These are phyloP conservation scores for Pogonocherus hispidulus DNA, from an alignment of 2,888 invertebrate genomes.

Conservation along the genomic window DNA sequence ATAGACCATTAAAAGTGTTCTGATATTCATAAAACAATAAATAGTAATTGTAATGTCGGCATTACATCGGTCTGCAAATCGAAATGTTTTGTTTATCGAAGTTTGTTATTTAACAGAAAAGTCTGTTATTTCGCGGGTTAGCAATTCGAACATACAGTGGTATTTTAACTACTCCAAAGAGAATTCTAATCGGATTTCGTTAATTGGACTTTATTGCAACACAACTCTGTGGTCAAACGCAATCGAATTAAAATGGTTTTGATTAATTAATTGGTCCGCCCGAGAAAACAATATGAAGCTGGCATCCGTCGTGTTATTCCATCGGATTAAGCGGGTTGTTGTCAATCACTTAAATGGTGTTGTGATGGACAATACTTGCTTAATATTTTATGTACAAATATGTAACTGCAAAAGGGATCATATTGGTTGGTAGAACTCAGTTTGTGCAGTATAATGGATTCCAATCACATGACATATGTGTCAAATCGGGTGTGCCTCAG, in stretches of 20 bases:
- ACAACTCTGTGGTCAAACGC: slow-evolving; percentile 49
- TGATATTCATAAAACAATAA: slow-evolving; percentile 20
- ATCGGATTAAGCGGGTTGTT: slow-evolving; percentile 1
- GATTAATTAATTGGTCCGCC: slow-evolving; percentile 51
- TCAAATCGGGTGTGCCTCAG: too few relatives aligned
- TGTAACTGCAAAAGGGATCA: too few relatives aligned
- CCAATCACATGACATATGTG: too few relatives aligned
- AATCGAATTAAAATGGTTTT: slow-evolving; percentile 51
- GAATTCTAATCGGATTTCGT: slow-evolving; percentile 55
- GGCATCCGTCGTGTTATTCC: slow-evolving; percentile 21
- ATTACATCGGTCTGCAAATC: neutral
- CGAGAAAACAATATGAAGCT: slow-evolving; percentile 37
- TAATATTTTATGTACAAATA: too few relatives aligned
- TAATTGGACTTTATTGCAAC: slow-evolving; percentile 55
- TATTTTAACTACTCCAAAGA: slow-evolving; percentile 41
- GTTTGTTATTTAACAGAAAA: slow-evolving; percentile 12
- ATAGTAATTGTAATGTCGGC: slow-evolving; percentile 8
- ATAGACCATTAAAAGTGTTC: neutral
- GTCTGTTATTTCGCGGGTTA: slow-evolving; percentile 25
- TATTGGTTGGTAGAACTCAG: too few relatives aligned
- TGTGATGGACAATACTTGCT: neutral
- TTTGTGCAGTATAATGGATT: too few relatives aligned
- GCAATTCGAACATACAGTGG: slow-evolving; percentile 19
- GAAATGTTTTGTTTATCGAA: slow-evolving; percentile 18
- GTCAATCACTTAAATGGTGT: slow-evolving; percentile 3